Evolutionary conservation across 2,113 vertebrate genomes (phyloP).

Genomic region (Naja naja): DNA sequence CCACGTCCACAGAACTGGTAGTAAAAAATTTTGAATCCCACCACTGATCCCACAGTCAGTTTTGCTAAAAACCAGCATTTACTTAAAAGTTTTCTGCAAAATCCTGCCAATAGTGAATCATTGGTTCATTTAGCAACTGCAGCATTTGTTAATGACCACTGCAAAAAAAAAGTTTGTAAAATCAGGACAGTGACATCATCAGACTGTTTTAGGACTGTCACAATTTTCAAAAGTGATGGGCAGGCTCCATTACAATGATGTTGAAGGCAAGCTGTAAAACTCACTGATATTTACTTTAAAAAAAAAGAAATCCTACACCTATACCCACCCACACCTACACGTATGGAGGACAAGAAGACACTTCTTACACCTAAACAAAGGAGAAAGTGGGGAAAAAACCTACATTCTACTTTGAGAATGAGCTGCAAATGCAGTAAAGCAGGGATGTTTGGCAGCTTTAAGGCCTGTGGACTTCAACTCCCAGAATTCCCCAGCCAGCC

Average conservation of each 20-base stretch:
- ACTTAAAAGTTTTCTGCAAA: neutral
- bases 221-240: neutral
- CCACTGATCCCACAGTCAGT: neutral
- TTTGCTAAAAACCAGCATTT: neutral
- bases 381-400: neutral
- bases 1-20: too few relatives aligned
- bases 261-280: neutral
- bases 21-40: too few relatives aligned
- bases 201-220: neutral
- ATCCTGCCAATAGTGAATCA: neutral
- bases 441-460: neutral
- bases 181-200: neutral
- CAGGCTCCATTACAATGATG: neutral
- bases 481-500: neutral
- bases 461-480: neutral
- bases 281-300: neutral
- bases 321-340: neutral
- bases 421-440: neutral
- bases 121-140: neutral
- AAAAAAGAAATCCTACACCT: neutral
- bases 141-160: neutral
- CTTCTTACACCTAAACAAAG: neutral
- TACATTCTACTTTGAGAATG: neutral
- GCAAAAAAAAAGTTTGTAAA: neutral
- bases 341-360: neutral